Evolutionary conservation across 2,797 vertebrate species (phyloP).

Genomic region (Cuculus canorus): DNA sequence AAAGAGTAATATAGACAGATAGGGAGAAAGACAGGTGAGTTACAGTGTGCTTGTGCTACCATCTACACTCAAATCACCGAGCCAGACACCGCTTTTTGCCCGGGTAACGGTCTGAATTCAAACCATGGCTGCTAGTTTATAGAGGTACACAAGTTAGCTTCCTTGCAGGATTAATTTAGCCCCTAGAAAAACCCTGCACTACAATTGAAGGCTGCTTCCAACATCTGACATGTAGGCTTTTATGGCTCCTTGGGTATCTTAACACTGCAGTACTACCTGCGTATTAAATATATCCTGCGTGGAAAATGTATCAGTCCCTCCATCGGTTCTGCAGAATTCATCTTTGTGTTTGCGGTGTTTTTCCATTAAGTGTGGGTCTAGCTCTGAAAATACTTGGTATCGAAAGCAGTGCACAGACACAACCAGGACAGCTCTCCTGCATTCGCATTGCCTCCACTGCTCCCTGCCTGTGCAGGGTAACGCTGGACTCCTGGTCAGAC

Average conservation of each 20-base stretch:
- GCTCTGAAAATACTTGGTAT: neutral
- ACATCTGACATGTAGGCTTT: neutral
- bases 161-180: neutral
- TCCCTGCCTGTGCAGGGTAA: neutral
- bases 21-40: neutral
- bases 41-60: neutral
- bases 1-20: neutral
- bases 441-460: neutral
- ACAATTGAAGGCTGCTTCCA: neutral
- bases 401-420: neutral
- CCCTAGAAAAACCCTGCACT: neutral
- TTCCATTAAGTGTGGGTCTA: neutral
- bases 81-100: neutral
- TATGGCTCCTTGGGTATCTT: neutral
- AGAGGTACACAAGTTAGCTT: neutral
- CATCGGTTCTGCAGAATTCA: neutral
- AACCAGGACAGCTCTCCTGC: neutral
- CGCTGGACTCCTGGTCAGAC: neutral
- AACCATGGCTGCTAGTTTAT: neutral
- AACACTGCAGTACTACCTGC: neutral
- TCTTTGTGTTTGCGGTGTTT: neutral
- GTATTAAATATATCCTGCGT: rapidly evolving
- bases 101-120: neutral
- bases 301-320: neutral
- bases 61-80: neutral